These are phyloP conservation scores for Micromesistius poutassou DNA, from an alignment of 2,797 vertebrate species.

Conservation along the genomic window DNA sequence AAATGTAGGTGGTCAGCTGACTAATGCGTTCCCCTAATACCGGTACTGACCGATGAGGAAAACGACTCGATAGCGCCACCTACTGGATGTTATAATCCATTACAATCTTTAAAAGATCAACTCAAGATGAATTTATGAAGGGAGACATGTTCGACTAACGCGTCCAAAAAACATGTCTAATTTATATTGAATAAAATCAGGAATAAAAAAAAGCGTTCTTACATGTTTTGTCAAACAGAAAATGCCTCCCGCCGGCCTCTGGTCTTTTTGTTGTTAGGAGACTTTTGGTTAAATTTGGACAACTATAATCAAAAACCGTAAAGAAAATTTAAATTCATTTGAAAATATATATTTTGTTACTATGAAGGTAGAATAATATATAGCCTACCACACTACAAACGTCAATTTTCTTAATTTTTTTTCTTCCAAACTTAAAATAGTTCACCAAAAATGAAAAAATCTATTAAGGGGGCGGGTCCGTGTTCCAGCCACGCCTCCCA, in stretches of 20 bases:
- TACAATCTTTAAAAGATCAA: slow-evolving; percentile 11
- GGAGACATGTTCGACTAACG: not conserved
- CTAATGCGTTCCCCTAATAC: not conserved
- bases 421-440: not conserved
- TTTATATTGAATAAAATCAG: not conserved
- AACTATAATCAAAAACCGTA: not conserved
- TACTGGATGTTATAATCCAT: slow-evolving; percentile 37
- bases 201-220: not conserved
- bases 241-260: not conserved
- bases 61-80: slow-evolving; percentile 43
- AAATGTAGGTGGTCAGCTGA: not conserved
- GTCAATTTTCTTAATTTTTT: not conserved
- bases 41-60: not conserved
- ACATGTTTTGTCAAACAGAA: slow-evolving; percentile 5
- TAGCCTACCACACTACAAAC: too few species aligned
- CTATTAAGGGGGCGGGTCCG: not conserved
- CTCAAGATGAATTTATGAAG: not conserved
- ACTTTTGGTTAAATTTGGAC: not conserved
- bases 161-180: not conserved
- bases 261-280: not conserved
- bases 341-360: not conserved
- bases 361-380: too few species aligned
- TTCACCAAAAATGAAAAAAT: too few species aligned
- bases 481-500: not conserved
- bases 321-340: not conserved